These are phyloP conservation scores for Plecotus auritus DNA, from an alignment of 2,113 vertebrate species.

Conservation along the genomic window DNA sequence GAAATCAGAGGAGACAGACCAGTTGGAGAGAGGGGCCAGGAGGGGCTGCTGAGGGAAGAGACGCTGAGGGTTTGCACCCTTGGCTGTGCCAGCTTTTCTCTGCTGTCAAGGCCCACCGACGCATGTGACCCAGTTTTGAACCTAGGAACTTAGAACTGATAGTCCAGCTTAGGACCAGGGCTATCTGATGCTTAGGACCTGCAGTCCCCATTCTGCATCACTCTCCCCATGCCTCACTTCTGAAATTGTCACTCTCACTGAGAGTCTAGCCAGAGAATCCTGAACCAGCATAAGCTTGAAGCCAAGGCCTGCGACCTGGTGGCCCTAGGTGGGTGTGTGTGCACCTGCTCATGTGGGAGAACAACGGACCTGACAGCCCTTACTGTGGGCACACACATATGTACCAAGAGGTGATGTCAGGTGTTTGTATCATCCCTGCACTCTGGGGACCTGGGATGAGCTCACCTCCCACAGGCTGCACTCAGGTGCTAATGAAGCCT, in stretches of 20 bases:
- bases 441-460: slow-evolving; percentile 70
- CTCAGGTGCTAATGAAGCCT: not conserved
- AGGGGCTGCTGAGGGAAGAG: not conserved
- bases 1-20: not conserved
- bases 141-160: not conserved
- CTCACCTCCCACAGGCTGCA: slow-evolving; percentile 64
- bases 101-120: not conserved
- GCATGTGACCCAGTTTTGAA: not conserved
- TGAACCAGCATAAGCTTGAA: not conserved
- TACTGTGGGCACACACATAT: not conserved
- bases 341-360: fast-evolving
- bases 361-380: not conserved
- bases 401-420: slow-evolving; percentile 66
- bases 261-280: slow-evolving; percentile 18
- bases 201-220: not conserved
- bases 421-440: slow-evolving; percentile 61
- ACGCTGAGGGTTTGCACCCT: not conserved
- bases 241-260: not conserved
- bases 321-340: not conserved
- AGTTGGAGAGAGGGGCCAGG: not conserved
- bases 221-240: not conserved
- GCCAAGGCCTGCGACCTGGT: not conserved
- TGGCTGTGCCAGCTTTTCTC: not conserved
- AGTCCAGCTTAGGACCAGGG: not conserved
- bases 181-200: not conserved